Evolutionary conservation across 2,113 vertebrate species (phyloP), one percentile per base, ranked within the genome.

Genomic region (Bujurquina vittata): DNA sequence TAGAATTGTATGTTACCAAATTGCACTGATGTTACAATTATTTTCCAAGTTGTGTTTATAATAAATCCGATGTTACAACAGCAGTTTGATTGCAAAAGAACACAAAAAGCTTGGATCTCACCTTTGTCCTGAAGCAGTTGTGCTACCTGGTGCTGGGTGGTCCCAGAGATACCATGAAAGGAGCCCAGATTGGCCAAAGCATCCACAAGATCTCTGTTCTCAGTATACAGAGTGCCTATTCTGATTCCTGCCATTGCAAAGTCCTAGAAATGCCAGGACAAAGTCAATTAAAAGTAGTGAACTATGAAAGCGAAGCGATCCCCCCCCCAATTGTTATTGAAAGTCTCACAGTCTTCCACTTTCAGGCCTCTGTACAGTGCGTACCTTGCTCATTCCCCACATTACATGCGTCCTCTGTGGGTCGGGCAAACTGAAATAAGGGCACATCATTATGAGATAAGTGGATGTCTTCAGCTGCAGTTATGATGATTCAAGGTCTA

Each of bases 381-480:
- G 91, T 92, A 99, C 98, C 97, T 99, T 99, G 92, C 95, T 97
- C 89, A 97, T 62, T 1, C 97, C 97, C 98, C 98, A 99, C 95
- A 99, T 94, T 61, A 99, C 95, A 1, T 99, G 98, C 18, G 98
- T 99, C 95, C 97, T 96, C 95, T 97, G 97, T 18, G 97, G 97
- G 91, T 99, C 98, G 6, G 98, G 98, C 90, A 99, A 94, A 92
- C 98, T 99, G 95, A 54, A 89, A 94, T 69, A 79, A 92, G 17
- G 73, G 62, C 67, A 93, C 26, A 89, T 72, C 73, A 49, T 88
- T 72, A 84, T 69, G 83, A 78, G 84, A 83, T 86, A 76, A 81
- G 74, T 84, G 75, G 55, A 58, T 46, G 81, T 83, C 84, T 75
- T 73, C 81, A 62, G 74, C 10, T 59, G 72, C 75, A 58, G 33